These are phyloP conservation scores for Aplochiton taeniatus DNA, from an alignment of 2,797 vertebrate species.

Conservation along the genomic window DNA sequence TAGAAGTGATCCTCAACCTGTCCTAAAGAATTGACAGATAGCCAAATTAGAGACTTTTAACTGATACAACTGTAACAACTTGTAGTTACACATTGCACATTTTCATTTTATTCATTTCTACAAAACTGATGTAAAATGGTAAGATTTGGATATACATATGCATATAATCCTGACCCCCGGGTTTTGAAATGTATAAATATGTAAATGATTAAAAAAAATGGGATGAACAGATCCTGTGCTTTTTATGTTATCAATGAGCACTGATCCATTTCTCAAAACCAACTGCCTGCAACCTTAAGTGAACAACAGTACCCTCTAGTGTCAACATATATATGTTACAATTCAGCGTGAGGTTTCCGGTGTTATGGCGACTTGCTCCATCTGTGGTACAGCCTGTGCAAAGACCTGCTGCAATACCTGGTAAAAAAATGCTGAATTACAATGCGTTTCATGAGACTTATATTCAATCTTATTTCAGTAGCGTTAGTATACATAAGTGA, in stretches of 20 bases:
- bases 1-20: not conserved
- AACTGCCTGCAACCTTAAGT: not conserved
- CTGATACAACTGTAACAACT: too few relatives aligned
- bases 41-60: too few relatives aligned
- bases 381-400: constrained; percentile 38
- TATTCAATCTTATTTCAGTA: too few relatives aligned
- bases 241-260: not conserved
- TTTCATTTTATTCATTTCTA: too few relatives aligned
- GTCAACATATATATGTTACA: constrained; percentile 27
- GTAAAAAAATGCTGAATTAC: not conserved
- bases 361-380: constrained; percentile 78
- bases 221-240: not conserved
- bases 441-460: too few relatives aligned
- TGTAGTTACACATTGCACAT: too few relatives aligned
- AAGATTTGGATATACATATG: not conserved
- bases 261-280: not conserved
- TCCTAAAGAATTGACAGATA: too few relatives aligned
- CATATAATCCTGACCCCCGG: not conserved
- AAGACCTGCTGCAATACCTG: not conserved
- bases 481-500: too few relatives aligned
- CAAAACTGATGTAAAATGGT: too few relatives aligned
- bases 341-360: constrained; percentile 73
- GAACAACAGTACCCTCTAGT: constrained; percentile 46
- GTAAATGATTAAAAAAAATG: constrained; percentile 52
- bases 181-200: constrained; percentile 33